These are phyloP conservation scores for Thalassophryne amazonica DNA, from an alignment of 2,797 vertebrate genomes.

Conservation along the genomic window DNA sequence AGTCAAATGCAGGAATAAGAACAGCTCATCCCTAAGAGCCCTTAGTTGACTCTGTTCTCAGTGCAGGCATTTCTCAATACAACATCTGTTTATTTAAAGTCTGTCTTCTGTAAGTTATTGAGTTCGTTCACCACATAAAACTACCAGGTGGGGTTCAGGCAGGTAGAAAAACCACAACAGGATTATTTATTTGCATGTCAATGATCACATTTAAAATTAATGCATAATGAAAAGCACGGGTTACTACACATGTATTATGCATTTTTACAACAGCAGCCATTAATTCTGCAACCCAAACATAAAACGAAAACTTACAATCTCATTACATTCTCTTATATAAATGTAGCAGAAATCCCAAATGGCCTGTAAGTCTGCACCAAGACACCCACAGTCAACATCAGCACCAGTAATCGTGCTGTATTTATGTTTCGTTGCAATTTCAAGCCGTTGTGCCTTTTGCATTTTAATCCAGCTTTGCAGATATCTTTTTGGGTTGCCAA, in stretches of 20 bases:
- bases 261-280: not conserved
- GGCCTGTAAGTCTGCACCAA: conserved; percentile 34
- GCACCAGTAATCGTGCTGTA: conserved; percentile 27
- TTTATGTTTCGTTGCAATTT: not conserved
- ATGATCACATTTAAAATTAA: not conserved
- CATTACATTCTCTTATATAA: not conserved
- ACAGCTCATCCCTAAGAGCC: no score
- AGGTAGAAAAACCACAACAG: no score
- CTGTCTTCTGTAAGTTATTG: no score
- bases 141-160: no score
- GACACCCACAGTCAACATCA: conserved; percentile 5
- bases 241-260: not conserved
- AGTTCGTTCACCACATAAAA: no score
- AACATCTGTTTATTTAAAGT: no score
- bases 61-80: no score
- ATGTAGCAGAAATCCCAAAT: conserved; percentile 28
- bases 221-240: not conserved
- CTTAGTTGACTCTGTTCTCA: no score
- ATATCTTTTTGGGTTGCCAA: conserved; percentile 1
- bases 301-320: not conserved
- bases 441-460: not conserved
- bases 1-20: no score
- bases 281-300: not conserved
- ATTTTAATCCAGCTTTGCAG: conserved; percentile 1
- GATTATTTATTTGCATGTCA: no score